Conservation (phyloP, 2,888 invertebrate genomes). For the Tenthredo amoena region DNA sequence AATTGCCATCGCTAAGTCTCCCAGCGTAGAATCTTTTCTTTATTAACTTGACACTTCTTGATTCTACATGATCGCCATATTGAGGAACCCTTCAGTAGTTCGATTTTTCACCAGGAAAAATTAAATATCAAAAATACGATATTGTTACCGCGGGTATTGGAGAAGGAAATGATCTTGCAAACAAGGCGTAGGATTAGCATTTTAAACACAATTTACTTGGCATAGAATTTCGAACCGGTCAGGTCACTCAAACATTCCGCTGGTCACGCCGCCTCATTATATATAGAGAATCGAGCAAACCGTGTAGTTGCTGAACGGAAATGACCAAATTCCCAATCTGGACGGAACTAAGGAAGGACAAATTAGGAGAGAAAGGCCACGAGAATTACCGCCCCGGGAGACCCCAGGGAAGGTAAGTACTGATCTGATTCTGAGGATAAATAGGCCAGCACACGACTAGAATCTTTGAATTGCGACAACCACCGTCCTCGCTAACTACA, state of each 20-base stretch:
- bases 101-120: neutral
- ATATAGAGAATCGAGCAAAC: constrained; percentile 20
- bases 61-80: neutral
- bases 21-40: neutral
- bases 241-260: constrained; percentile 36
- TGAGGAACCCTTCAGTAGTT: too few relatives aligned
- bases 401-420: neutral
- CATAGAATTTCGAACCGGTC: constrained; percentile 38
- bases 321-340: constrained; percentile 47
- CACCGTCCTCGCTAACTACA: constrained; percentile 35
- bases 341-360: constrained; percentile 47
- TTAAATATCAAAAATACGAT: too few relatives aligned
- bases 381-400: constrained; percentile 33
- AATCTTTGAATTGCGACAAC: constrained; percentile 50
- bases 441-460: constrained; percentile 42
- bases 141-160: neutral
- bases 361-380: constrained; percentile 52
- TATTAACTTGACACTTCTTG: neutral
- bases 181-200: neutral
- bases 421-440: constrained; percentile 50
- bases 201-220: constrained; percentile 34
- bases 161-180: neutral
- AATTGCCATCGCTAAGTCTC: neutral
- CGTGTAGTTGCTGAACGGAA: constrained; percentile 48
- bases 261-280: neutral